Evolutionary conservation across 2,888 invertebrate genomes (phyloP), one percentile per base, ranked within the genome.

Genomic region (Drymonia ruficornis): DNA sequence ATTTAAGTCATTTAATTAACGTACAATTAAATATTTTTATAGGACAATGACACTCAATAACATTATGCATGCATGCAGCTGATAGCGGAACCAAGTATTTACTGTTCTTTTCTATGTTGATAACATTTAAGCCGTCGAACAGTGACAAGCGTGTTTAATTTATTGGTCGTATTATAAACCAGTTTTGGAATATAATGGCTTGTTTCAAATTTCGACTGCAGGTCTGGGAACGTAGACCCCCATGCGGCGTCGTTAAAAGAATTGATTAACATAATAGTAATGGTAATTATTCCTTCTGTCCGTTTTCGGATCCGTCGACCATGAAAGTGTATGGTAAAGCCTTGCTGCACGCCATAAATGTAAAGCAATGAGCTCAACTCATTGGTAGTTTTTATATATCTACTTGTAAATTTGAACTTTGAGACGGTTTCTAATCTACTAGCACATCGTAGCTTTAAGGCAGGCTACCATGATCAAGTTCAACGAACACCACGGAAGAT

Each of bases 191-290:
- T 49, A 51, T 61, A 61, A 67, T 55, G 50, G 59, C 55, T 57
- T 53, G 55, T 52, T 54, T 59, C 50, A 50, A 59, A 59, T 58
- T 69, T 60, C 49, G 59, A 67, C 63, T 72, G 68, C 70, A 66
- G 53, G 63, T 69, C 53, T 53, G 59, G 61, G 49, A 53, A 59
- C 55, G 53, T 58, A 59, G 59, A 70, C 62, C 76, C 67, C 70
- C 74, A 74, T 72, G 79, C 79, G 76, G 84, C 74, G 70, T 67
- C 55, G 78, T 77, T 72, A 77, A 80, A 82, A 76, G 76, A 77
- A 78, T 74, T 76, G 72, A 83, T 83, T 83, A 79, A 74, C 81
- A 81, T 81, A 80, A 82, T 74, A 77, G 68, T 71, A 63, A 72
- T 63, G 73, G 76, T 79, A 80, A 82, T 83, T 81, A 83, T 78